A percentile compares a stretch with the other conserved stretches of the same genome.
Conservation (phyloP, 2,888 invertebrate genomes). For the Phalangium opilio region DNA sequence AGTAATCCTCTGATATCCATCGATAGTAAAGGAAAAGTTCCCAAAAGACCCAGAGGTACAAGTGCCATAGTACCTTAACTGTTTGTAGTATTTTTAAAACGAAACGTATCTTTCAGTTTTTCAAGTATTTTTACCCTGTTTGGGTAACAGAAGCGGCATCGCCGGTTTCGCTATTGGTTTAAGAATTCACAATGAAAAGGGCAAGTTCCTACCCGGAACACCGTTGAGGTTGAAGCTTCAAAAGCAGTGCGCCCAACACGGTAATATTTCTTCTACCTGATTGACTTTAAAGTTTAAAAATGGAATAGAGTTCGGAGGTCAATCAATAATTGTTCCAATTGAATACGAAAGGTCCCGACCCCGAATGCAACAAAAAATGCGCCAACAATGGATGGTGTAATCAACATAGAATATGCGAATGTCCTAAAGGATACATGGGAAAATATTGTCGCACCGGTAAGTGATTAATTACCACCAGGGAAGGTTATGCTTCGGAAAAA, state of each 20-base stretch:
- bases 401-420: constrained; percentile 66
- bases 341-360: constrained; percentile 46
- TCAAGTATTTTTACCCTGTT: constrained; percentile 70
- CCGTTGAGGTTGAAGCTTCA: constrained; percentile 69
- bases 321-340: background rate
- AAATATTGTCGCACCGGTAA: constrained; percentile 58
- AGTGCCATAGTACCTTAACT: background rate
- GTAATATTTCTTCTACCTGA: constrained; percentile 43
- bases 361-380: constrained; percentile 74
- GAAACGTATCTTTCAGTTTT: too few relatives aligned
- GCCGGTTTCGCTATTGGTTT: constrained; percentile 75
- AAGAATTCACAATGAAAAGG: constrained; percentile 49
- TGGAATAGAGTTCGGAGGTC: too few relatives aligned
- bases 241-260: constrained; percentile 86
- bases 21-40: constrained; percentile 67
- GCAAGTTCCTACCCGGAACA: constrained; percentile 65
- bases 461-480: too few relatives aligned
- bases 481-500: too few relatives aligned
- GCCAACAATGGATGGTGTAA: constrained; percentile 73
- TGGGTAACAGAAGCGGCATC: constrained; percentile 71
- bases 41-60: constrained; percentile 66
- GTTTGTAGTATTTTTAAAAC: constrained; percentile 16
- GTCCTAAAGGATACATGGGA: constrained; percentile 79
- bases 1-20: constrained; percentile 77
- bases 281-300: too few relatives aligned